These are phyloP conservation scores for Borostomias antarcticus DNA, from an alignment of 2,797 vertebrate genomes.

Conservation along the genomic window DNA sequence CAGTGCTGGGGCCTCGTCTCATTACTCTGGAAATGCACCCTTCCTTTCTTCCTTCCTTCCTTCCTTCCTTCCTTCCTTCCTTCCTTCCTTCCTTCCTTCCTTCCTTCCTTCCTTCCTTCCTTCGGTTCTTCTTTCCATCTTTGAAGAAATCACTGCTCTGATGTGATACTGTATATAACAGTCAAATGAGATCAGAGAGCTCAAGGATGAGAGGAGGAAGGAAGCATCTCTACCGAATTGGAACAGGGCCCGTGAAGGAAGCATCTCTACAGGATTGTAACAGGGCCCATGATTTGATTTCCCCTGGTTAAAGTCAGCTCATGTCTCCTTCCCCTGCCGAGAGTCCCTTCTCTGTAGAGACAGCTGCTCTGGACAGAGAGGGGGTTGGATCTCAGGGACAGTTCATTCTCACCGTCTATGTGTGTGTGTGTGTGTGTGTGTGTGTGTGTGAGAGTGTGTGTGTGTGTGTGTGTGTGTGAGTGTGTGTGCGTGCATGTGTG, in stretches of 20 bases:
- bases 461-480: neutral
- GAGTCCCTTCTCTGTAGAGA: neutral
- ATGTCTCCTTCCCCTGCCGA: conserved; percentile 29
- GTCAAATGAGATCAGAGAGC: neutral
- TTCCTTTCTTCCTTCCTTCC: no score
- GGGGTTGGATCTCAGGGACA: conserved; percentile 68
- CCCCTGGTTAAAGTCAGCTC: conserved; percentile 35
- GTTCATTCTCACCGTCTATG: conserved; percentile 21
- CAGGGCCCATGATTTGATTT: no score
- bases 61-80: no score
- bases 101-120: no score
- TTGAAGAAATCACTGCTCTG: no score
- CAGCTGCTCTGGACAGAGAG: conserved; percentile 49
- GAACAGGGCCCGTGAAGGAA: no score
- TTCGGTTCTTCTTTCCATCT: no score
- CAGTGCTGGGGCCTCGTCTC: no score
- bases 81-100: no score
- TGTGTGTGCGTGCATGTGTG: neutral
- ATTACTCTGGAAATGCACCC: no score
- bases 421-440: neutral
- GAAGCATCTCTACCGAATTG: neutral
- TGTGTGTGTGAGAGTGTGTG: neutral
- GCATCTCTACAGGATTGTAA: neutral
- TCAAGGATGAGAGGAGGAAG: no score
- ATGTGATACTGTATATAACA: no score